These are phyloP conservation scores for Metaphire vulgaris DNA, from an alignment of 1,140 invertebrate species.

Conservation along the genomic window DNA sequence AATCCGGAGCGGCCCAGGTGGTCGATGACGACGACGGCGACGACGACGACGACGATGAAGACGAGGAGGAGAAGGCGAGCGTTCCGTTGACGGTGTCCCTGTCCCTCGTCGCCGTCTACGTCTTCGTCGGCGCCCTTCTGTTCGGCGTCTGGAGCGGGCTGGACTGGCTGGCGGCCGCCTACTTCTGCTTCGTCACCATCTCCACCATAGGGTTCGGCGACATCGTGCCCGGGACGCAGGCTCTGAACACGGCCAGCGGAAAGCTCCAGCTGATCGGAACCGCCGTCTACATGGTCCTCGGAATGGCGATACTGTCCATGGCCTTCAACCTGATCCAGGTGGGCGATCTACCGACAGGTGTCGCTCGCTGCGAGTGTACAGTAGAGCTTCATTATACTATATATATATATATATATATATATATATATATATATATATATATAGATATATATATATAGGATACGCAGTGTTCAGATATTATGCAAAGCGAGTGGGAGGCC, in stretches of 20 bases:
- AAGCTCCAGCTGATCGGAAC: constrained; percentile 59
- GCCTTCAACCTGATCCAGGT: constrained; percentile 96
- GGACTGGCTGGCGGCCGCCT: constrained; percentile 70
- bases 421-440: too few species aligned
- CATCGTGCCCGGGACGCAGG: constrained; percentile 74
- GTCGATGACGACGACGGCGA: constrained; percentile 34
- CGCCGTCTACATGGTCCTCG: constrained; percentile 61
- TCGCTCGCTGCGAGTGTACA: too few species aligned
- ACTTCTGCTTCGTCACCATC: constrained; percentile 71
- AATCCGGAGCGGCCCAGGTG: constrained; percentile 35
- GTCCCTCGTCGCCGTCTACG: constrained; percentile 78
- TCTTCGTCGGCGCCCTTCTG: constrained; percentile 80
- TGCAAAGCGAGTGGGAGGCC: too few species aligned
- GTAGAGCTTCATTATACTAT: too few species aligned
- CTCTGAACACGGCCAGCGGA: constrained; percentile 57
- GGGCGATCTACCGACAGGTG: too few species aligned
- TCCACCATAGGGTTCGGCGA: constrained; percentile 84
- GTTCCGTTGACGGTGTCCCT: constrained; percentile 79
- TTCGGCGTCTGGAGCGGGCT: constrained; percentile 76
- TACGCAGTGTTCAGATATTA: too few species aligned
- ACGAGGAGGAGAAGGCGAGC: constrained; percentile 44
- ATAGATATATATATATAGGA: too few species aligned
- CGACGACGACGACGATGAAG: constrained; percentile 45
- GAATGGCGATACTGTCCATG: constrained; percentile 97
- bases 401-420: too few species aligned